Conservation (phyloP, 2,888 invertebrate species). For the Aricia artaxerxes region DNA sequence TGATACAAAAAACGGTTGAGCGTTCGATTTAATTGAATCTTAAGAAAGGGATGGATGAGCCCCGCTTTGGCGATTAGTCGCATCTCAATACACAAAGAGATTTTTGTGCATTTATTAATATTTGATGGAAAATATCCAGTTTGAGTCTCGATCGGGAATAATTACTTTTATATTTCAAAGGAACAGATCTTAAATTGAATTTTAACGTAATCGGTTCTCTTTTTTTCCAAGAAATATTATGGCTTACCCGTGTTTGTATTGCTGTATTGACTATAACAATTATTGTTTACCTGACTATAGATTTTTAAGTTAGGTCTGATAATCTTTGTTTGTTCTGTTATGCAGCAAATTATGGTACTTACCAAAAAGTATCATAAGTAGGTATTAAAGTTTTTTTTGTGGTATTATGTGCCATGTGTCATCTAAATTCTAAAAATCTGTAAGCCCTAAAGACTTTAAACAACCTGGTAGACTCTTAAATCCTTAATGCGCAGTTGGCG, state of each 20-base stretch:
- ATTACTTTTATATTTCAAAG: constrained; percentile 27
- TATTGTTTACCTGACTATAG: neutral
- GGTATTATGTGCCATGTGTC: too few species aligned
- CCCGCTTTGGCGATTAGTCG: constrained; percentile 58
- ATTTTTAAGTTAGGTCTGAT: neutral
- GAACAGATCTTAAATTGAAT: constrained; percentile 16
- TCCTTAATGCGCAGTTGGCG: too few species aligned
- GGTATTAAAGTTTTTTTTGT: too few species aligned
- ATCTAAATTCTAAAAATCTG: too few species aligned
- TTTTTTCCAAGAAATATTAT: neutral
- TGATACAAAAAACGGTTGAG: constrained; percentile 29
- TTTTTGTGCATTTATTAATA: constrained; percentile 36
- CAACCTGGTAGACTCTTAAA: too few species aligned
- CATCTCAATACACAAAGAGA: constrained; percentile 58
- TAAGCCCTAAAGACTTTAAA: too few species aligned
- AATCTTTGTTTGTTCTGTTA: neutral
- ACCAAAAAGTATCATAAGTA: too few species aligned
- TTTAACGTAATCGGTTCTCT: neutral
- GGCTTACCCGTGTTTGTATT: neutral
- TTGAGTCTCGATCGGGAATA: constrained; percentile 26
- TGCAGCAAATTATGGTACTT: neutral
- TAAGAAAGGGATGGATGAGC: constrained; percentile 51
- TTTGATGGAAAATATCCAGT: constrained; percentile 35
- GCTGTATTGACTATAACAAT: neutral
- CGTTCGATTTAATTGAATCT: constrained; percentile 74